Percentiles rank a stretch among this genome's conserved stretches.
Conservation (phyloP, 2,888 invertebrate genomes). For the Lordiphosa fenestrarum region DNA sequence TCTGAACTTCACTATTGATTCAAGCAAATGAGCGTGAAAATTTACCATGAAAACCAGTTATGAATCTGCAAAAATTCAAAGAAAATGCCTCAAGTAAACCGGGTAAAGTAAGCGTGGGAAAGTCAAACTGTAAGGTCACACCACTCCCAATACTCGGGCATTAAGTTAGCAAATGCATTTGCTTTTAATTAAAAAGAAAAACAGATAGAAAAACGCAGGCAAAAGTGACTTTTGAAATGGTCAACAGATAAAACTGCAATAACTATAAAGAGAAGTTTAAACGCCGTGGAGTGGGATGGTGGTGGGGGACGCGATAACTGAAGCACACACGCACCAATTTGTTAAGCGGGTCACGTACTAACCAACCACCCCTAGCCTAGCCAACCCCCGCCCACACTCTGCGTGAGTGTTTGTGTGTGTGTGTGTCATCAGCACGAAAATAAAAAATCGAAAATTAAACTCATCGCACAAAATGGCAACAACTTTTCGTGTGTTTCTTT, state of each 20-base stretch:
- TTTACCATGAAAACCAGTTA: conserved; percentile 6
- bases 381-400: background rate
- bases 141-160: conserved; percentile 34
- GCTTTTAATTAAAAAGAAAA: conserved; percentile 55
- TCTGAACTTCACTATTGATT: conserved; percentile 29
- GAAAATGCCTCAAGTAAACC: conserved; percentile 6
- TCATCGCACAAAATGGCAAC: conserved; percentile 63
- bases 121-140: conserved; percentile 32
- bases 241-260: conserved; percentile 67
- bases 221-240: conserved; percentile 65
- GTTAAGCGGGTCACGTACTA: conserved; percentile 67
- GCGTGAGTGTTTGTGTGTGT: conserved; percentile 17
- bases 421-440: conserved; percentile 63
- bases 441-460: conserved; percentile 69
- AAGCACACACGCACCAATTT: conserved; percentile 62
- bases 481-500: conserved; percentile 27
- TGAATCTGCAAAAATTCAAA: conserved; percentile 18
- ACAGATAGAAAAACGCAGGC: conserved; percentile 5
- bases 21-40: conserved; percentile 49
- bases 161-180: conserved; percentile 46
- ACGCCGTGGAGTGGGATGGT: background rate
- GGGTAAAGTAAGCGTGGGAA: conserved; percentile 43
- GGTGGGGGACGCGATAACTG: conserved; percentile 2
- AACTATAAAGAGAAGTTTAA: conserved; percentile 61
- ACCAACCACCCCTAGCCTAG: conserved; percentile 16